Conservation (phyloP, 2,888 invertebrate genomes). For the Pandemis cinnamomeana region DNA sequence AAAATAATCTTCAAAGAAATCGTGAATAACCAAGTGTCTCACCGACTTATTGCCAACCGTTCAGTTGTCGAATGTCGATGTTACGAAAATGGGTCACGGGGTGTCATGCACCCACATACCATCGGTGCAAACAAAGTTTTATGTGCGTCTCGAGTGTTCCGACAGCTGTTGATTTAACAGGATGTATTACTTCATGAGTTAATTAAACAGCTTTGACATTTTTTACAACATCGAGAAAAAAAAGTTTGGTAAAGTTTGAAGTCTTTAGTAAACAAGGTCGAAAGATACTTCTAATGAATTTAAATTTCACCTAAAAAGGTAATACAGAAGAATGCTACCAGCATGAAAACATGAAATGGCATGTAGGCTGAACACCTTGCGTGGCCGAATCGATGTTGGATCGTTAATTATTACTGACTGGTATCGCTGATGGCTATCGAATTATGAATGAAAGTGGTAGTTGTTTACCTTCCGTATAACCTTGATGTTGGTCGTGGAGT, state of each 20-base stretch:
- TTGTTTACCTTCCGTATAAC: constrained; percentile 46
- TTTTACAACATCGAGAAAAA: constrained; percentile 11
- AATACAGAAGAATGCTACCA: background rate
- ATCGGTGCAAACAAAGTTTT: constrained; percentile 65
- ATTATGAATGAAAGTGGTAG: constrained; percentile 62
- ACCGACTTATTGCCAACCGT: constrained; percentile 69
- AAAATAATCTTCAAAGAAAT: constrained; percentile 66
- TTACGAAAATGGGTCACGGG: constrained; percentile 79
- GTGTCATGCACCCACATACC: constrained; percentile 71
- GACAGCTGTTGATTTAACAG: constrained; percentile 23
- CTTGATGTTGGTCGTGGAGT: constrained; percentile 13
- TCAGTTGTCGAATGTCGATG: constrained; percentile 69
- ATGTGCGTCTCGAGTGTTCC: constrained; percentile 16
- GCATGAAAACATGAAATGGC: background rate
- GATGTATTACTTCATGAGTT: constrained; percentile 21
- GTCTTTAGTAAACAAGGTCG: background rate
- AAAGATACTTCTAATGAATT: background rate
- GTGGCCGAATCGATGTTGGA: constrained; percentile 17
- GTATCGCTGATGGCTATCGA: constrained; percentile 29
- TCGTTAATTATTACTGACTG: constrained; percentile 24
- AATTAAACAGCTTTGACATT: constrained; percentile 19
- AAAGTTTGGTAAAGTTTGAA: background rate
- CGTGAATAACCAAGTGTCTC: constrained; percentile 62
- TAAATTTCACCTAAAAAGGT: background rate
- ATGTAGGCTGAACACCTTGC: background rate